Evolutionary conservation across 2,113 vertebrate genomes (phyloP), one percentile per base, ranked within the genome.

Genomic region (Tinamus guttatus): DNA sequence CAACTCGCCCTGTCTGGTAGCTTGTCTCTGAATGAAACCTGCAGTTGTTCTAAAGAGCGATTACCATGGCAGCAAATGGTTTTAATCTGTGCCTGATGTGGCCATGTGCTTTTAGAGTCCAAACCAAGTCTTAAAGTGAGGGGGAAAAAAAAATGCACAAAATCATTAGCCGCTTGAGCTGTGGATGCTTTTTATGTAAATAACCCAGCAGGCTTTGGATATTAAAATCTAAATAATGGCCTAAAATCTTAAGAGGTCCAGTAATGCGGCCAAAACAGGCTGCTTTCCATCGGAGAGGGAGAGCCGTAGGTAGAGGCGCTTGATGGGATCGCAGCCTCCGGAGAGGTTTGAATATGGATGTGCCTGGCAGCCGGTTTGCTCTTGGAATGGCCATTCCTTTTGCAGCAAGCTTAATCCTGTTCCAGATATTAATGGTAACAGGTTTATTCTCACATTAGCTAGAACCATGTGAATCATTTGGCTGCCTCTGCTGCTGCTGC

Each of bases 21-120:
- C 0, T 17, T 76, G 75, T 54, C 90, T 59, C 87, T 58, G 4
- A 9, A 2, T 0, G 2, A 3, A 63, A 80, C 70, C 67, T 1
- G 0, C 1, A 6, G 64, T 27, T 25, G 60, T 62, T 65, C 19
- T 12, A 19, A n/a, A 76, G 80, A 40, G 47, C 13, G 68, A 81
- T 86, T 43, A 1, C 77, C 32, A 13, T 51, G 58, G 79, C 81
- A 88, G 92, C 86, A 43, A 24, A 28, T 5, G 32, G 59, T 21
- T 24, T 51, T 5, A 0, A 40, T 5, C 68, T 9, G 60, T 59
- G 40, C 9, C 14, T 9, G 9, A 4, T 76, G 84, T 41, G 82
- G 47, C n/a, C 47, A 30, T 0, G 0, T 4, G 21, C 0, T 0
- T 22, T 4, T 2, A 17, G 79, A 81, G 77, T 34, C 25, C 41